Base-by-base conservation (phyloP, 2,888 invertebrate genomes). In the Synergus japonicus region DNA sequence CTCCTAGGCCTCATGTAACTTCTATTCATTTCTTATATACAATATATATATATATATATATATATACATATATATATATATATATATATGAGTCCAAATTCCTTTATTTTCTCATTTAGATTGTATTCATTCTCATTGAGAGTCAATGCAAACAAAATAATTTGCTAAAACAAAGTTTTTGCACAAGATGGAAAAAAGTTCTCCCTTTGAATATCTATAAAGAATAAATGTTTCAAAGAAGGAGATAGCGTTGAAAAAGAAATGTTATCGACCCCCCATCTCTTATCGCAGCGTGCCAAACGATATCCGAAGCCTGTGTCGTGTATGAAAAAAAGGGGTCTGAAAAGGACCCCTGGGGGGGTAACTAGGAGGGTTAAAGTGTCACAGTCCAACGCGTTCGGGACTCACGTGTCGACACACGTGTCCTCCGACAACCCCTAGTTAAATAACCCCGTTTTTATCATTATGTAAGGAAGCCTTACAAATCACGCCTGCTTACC, bases 331-430 rank as follows among this genome's bases (percentile, higher is more conserved):
- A 79, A 79, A 67, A 66, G 60, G 79, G 69, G 73, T 65, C 79
- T 79, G 65, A 76, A 83, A 83, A 82, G 64, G 79, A 49, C 22
- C 49, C 73, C 78, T 60, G 29, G 76, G 78, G 78, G 77, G 49
- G 78, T 77, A 54, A 58, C 78, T 77, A 79, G 85, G 83, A 84
- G 85, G 83, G 83, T 78, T 79, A 81, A 85, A 85, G 85, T 88
- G 90, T 89, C 88, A 89, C 87, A 88, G 90, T 90, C 86, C 86
- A 87, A 90, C 90, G 90, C 90, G 90, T 88, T 88, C 79, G 85
- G 85, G 83, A 87, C 88, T 91, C 91, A 91, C 91, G 91, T 91
- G 91, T 88, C 90, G 82, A 81, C 83, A 88, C 91, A 91, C 91
- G 91, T 91, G 91, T 89, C 91, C 83, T 83, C 79, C 85, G 86